These are phyloP conservation scores for Dascyllus trimaculatus DNA, from an alignment of 2,113 vertebrate species.

Conservation along the genomic window DNA sequence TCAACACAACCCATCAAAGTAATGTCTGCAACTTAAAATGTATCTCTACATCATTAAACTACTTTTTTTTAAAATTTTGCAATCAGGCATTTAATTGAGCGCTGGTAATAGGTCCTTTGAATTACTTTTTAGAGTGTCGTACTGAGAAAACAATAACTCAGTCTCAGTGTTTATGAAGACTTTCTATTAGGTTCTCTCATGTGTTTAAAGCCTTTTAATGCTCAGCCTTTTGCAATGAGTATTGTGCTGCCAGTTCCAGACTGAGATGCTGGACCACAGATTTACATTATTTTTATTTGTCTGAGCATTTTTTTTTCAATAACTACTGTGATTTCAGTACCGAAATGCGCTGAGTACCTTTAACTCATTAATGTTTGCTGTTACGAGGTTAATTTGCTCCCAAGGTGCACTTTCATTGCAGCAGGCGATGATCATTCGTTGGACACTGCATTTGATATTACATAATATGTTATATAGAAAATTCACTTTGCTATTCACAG, in stretches of 20 bases:
- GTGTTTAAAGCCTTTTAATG: too few relatives aligned
- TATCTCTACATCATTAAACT: too few relatives aligned
- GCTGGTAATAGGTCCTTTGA: too few relatives aligned
- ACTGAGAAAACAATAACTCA: neutral
- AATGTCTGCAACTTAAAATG: too few relatives aligned
- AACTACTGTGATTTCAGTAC: neutral
- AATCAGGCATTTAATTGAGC: too few relatives aligned
- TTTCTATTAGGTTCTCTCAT: neutral
- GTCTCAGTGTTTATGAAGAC: neutral
- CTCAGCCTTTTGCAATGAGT: conserved; percentile 1
- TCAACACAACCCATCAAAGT: too few relatives aligned
- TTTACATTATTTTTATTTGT: neutral
- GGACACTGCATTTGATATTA: neutral
- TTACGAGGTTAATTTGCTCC: neutral
- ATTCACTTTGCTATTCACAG: neutral
- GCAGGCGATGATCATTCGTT: neutral
- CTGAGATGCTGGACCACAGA: neutral
- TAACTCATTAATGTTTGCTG: neutral
- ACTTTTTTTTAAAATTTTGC: too few relatives aligned
- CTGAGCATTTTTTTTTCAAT: neutral
- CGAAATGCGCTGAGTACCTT: neutral
- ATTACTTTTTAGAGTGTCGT: neutral
- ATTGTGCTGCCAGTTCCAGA: neutral
- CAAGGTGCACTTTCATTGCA: neutral
- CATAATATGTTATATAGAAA: neutral